Percentiles rank a stretch among this genome's conserved stretches.
These are phyloP conservation scores for Seison nebaliae DNA, from an alignment of 1,140 invertebrate genomes.

Conservation along the genomic window DNA sequence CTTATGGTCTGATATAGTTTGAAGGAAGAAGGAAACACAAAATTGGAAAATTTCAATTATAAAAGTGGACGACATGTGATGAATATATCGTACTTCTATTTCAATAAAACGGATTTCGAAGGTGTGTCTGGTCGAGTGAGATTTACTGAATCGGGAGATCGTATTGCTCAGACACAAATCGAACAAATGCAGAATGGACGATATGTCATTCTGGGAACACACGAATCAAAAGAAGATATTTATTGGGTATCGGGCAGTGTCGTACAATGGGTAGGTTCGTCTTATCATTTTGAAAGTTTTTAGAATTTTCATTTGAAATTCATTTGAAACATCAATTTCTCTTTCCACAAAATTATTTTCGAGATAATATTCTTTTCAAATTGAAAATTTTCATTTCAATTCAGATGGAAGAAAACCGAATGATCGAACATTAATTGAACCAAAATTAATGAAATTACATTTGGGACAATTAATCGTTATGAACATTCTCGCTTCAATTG, in stretches of 20 bases:
- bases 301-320: too few relatives aligned
- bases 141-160: slow-evolving; percentile 78
- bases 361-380: too few relatives aligned
- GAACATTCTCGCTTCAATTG: slow-evolving; percentile 2
- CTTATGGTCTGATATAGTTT: not conserved
- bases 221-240: slow-evolving; percentile 1
- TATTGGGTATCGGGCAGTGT: slow-evolving; percentile 1
- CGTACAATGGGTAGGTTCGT: too few relatives aligned
- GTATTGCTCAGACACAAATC: slow-evolving; percentile 89
- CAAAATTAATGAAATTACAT: slow-evolving; percentile 1
- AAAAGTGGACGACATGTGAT: slow-evolving; percentile 74
- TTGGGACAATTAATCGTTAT: not conserved
- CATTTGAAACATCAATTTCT: slow-evolving; percentile 10
- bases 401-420: too few relatives aligned
- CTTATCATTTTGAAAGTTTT: too few relatives aligned
- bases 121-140: slow-evolving; percentile 79
- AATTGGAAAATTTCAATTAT: slow-evolving; percentile 80
- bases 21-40: not conserved
- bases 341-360: slow-evolving; percentile 5
- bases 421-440: too few relatives aligned
- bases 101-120: slow-evolving; percentile 82
- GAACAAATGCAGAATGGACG: slow-evolving; percentile 52
- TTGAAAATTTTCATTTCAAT: not conserved
- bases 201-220: slow-evolving; percentile 12
- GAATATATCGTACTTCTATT: slow-evolving; percentile 75